Evolutionary conservation across 2,113 vertebrate species (phyloP), one percentile per base, ranked within the genome.

Genomic region (Aix galericulata): DNA sequence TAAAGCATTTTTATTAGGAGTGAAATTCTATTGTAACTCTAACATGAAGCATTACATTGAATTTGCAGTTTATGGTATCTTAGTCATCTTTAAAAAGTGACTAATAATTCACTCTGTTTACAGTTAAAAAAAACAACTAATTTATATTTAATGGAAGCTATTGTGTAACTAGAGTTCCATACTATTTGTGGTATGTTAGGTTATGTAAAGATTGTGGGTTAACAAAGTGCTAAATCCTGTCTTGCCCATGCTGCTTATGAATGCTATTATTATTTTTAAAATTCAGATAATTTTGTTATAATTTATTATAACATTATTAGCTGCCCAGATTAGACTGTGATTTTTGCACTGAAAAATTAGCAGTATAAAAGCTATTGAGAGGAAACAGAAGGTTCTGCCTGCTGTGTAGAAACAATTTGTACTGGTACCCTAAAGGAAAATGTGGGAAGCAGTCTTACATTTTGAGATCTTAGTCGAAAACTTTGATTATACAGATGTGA

Each of bases 401-500:
- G 50, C 55, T 93, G 59, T 59, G 31, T 77, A 91, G 52, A 56
- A 87, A 68, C 67, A 83, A 82, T 88, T 93, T 82, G 25, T 86
- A 11, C 80, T 88, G 81, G 22, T 72, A 63, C 36, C 56, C 60
- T 91, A 23, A 95, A 94, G 42, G 48, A 90, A 91, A 90, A 88
- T 71, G 60, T 86, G 88, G 40, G 94, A 90, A 2, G 2, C 60
- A 89, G 72, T 20, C 81, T 48, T 82, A n/a, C 4, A 0, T 90
- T 93, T 95, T 90, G 46, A 83, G 76, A 42, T 78, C 68, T 68
- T 69, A 31, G 59, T 46, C 83, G 64, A 93, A 90, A 87, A 90
- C 79, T 74, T 81, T 83, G n/a, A 77, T 95, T 88, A 63, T 79
- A 50, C 21, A 55, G 44, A 74, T 88, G 42, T 62, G 46, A 86